Percentiles rank a stretch among this genome's conserved stretches.
Evolutionary conservation across 2,888 invertebrate species (phyloP).

Genomic region (Habroteleia sp.): DNA sequence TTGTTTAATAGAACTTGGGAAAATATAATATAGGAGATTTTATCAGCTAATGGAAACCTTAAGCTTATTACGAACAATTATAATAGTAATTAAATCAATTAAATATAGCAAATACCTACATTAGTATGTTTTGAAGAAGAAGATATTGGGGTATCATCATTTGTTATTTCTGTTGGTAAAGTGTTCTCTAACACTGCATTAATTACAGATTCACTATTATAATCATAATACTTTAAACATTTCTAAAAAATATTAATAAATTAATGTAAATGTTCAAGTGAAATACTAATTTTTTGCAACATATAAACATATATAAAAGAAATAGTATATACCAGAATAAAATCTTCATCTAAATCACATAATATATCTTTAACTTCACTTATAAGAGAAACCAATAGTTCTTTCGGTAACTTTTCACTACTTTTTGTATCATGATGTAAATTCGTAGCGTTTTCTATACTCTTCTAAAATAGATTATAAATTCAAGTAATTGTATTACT

Average conservation of each 20-base stretch:
- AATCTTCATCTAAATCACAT: constrained; percentile 90
- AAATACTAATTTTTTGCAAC: too few relatives aligned
- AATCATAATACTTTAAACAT: constrained; percentile 89
- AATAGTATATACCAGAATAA: constrained; percentile 82
- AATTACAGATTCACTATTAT: constrained; percentile 89
- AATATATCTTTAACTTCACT: constrained; percentile 88
- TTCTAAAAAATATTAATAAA: constrained; percentile 83
- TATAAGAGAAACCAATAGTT: constrained; percentile 80
- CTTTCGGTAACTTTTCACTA: constrained; percentile 66
- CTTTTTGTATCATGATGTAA: constrained; percentile 10
- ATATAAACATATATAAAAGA: too few relatives aligned
- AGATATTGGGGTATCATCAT: constrained; percentile 82
- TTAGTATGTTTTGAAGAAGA: constrained; percentile 84
- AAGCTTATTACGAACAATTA: too few relatives aligned
- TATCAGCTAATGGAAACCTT: too few relatives aligned
- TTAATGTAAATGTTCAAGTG: too few relatives aligned
- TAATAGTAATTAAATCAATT: too few relatives aligned
- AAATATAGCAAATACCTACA: constrained; percentile 72
- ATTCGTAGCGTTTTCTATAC: neutral
- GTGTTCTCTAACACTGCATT: constrained; percentile 91
- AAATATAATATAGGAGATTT: too few relatives aligned
- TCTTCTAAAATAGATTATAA: too few relatives aligned
- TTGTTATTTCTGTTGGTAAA: constrained; percentile 82
- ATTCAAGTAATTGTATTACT: too few relatives aligned
- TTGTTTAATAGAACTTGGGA: too few relatives aligned